phyloP scores from a whole-genome alignment of 2,113 vertebrate species.

The Corydoras sp. region DNA sequence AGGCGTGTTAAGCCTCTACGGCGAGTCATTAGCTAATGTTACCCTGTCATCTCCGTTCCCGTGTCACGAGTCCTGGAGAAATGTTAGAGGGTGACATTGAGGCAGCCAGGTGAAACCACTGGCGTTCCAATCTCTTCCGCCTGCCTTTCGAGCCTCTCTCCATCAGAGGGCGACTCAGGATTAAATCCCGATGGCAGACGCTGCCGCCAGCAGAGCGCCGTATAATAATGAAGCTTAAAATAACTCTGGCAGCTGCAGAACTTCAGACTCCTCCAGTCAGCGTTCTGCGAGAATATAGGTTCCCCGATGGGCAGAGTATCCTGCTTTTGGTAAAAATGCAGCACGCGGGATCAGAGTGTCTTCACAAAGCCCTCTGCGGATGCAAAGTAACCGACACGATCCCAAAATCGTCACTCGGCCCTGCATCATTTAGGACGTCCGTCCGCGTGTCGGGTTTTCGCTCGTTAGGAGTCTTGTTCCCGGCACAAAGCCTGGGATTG shows the following conservation, averaged over 20 bases:
- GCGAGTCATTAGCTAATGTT: conserved; percentile 50
- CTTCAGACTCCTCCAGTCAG: conserved; percentile 52
- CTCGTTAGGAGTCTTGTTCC: too few species aligned
- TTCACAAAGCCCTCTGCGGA: neutral
- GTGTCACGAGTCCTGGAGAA: conserved; percentile 43
- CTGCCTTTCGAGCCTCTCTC: conserved; percentile 41
- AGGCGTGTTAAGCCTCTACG: conserved; percentile 41
- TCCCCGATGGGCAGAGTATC: conserved; percentile 8
- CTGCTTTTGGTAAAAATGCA: neutral
- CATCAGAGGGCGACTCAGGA: conserved; percentile 54
- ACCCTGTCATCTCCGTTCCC: conserved; percentile 45
- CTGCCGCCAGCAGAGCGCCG: conserved; percentile 40
- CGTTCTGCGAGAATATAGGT: conserved; percentile 24
- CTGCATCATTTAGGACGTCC: neutral
- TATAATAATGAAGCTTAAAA: conserved; percentile 52
- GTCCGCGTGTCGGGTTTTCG: too few species aligned
- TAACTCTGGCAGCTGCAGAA: conserved; percentile 48
- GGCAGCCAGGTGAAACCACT: conserved; percentile 32
- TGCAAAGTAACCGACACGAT: neutral
- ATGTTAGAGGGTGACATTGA: conserved; percentile 46
- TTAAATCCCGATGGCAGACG: conserved; percentile 35
- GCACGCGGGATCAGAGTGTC: neutral
- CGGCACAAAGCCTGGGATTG: too few species aligned
- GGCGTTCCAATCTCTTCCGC: conserved; percentile 25
- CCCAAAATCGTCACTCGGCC: neutral